phyloP scores from a whole-genome alignment of 2,113 vertebrate genomes.

The Larimichthys crocea region DNA sequence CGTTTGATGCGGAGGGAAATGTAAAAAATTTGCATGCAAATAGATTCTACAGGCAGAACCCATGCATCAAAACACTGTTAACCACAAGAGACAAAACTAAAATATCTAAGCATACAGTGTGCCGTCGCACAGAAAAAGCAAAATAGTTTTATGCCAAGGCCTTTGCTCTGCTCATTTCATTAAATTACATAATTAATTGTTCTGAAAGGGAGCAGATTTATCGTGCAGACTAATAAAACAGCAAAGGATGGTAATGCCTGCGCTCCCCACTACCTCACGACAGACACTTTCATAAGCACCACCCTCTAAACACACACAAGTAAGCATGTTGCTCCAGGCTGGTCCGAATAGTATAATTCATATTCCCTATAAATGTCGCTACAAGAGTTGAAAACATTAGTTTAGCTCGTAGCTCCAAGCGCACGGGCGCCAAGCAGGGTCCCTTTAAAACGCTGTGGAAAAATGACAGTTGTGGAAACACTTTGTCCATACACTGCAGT shows the following conservation, averaged over 20 bases:
- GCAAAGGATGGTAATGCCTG: neutral
- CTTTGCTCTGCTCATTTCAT: constrained; percentile 38
- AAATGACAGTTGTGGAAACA: constrained; percentile 65
- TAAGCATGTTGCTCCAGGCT: constrained; percentile 12
- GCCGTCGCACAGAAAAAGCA: constrained; percentile 21
- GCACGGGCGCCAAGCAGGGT: constrained; percentile 27
- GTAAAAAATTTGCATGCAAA: constrained; percentile 81
- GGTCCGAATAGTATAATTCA: constrained; percentile 32
- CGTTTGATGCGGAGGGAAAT: constrained; percentile 71
- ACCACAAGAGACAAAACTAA: constrained; percentile 64
- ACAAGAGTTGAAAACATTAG: constrained; percentile 49
- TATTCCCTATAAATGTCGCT: constrained; percentile 42
- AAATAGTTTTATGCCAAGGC: constrained; percentile 12
- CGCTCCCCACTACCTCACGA: constrained; percentile 6
- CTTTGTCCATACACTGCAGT: constrained; percentile 45
- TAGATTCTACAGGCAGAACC: constrained; percentile 70
- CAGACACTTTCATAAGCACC: constrained; percentile 30
- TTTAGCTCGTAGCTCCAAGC: constrained; percentile 37
- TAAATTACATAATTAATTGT: constrained; percentile 53
- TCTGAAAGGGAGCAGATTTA: constrained; percentile 32
- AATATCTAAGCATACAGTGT: constrained; percentile 50
- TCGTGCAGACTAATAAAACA: constrained; percentile 23
- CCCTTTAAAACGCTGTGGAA: constrained; percentile 47
- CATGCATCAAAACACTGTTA: constrained; percentile 76
- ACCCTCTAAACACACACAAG: constrained; percentile 17